Percentiles rank a stretch among this genome's conserved stretches.
phyloP scores from a whole-genome alignment of 92 coral and sea anemone species.

The Actinostola sp. region DNA sequence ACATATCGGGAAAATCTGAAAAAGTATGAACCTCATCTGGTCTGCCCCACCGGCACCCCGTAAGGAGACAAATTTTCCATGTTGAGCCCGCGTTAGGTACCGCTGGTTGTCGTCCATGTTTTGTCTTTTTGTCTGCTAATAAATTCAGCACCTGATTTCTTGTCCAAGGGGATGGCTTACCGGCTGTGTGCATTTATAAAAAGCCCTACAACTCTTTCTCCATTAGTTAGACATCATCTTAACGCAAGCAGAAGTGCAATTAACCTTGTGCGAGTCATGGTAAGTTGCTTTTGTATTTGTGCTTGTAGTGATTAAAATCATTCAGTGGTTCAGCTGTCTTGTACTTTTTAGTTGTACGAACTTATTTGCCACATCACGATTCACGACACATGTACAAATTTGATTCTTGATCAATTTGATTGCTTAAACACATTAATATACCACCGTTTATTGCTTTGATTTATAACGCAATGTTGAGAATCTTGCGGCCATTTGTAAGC shows the following conservation, averaged over 20 bases:
- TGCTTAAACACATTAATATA: too few species aligned
- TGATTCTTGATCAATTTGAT: too few species aligned
- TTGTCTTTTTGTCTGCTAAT: neutral
- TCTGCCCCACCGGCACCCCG: neutral
- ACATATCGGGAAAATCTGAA: neutral
- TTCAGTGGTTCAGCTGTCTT: neutral
- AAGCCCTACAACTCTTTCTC: constrained; percentile 29
- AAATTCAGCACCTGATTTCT: constrained; percentile 4
- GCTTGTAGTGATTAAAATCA: neutral
- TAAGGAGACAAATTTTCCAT: neutral
- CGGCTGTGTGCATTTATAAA: constrained; percentile 48
- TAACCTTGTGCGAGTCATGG: constrained; percentile 65
- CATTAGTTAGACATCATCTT: constrained; percentile 30
- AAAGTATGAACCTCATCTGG: neutral
- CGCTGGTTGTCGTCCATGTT: constrained; percentile 63
- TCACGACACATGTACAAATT: too few species aligned
- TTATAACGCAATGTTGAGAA: too few species aligned
- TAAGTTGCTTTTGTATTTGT: constrained; percentile 15
- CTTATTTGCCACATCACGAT: too few species aligned
- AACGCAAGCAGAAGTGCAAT: constrained; percentile 28
- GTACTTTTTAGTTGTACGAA: too few species aligned
- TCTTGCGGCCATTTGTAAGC: too few species aligned
- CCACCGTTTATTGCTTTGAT: too few species aligned
- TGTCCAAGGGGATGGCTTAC: constrained; percentile 66
- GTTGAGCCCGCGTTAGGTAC: constrained; percentile 44